phyloP scores from a whole-genome alignment of 2,113 vertebrate species.

The Thymallus thymallus region DNA sequence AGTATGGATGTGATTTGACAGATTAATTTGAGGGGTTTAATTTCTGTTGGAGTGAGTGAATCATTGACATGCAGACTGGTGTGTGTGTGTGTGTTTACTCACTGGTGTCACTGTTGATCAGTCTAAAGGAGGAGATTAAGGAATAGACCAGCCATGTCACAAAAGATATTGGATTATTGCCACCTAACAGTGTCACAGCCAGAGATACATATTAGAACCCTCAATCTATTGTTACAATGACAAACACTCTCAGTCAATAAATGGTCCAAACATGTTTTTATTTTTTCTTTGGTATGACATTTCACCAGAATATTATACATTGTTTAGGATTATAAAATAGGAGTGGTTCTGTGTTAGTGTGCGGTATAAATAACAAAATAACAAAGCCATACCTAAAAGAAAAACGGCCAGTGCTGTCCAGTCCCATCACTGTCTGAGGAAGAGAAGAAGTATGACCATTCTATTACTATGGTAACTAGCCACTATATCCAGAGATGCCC shows the following conservation, averaged over 20 bases:
- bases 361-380: constrained; percentile 60
- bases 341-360: constrained; percentile 17
- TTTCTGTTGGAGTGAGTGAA: neutral
- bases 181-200: constrained; percentile 43
- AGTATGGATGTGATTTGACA: constrained; percentile 25
- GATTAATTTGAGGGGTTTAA: constrained; percentile 30
- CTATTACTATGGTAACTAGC: constrained; percentile 78
- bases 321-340: constrained; percentile 47
- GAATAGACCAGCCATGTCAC: constrained; percentile 54
- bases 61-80: neutral
- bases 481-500: constrained; percentile 70
- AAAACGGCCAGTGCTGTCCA: constrained; percentile 67
- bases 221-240: constrained; percentile 44
- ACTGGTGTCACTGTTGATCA: constrained; percentile 58
- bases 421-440: constrained; percentile 63
- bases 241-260: constrained; percentile 60
- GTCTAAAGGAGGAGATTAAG: constrained; percentile 26
- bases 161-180: constrained; percentile 46
- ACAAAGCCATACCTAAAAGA: constrained; percentile 67
- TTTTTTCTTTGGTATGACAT: constrained; percentile 54
- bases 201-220: constrained; percentile 50
- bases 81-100: constrained; percentile 38
- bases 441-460: constrained; percentile 63
- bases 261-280: constrained; percentile 41
- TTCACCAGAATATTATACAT: constrained; percentile 52